phyloP scores from a whole-genome alignment of 1,140 invertebrate genomes.

The Scaptomyza montana region DNA sequence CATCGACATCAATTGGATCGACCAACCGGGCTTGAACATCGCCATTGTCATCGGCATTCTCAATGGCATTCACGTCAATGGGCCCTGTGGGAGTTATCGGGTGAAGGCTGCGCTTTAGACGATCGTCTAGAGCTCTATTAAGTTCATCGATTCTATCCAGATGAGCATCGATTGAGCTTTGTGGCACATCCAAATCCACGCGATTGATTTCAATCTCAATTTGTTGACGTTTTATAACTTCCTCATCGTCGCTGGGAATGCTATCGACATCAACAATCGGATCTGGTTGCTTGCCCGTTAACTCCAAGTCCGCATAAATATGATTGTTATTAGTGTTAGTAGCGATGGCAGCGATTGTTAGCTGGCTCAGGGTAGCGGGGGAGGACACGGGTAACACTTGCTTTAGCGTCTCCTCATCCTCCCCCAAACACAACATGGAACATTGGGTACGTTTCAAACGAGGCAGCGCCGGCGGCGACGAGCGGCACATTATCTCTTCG shows the following conservation, averaged over 20 bases:
- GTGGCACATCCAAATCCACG: constrained; percentile 28
- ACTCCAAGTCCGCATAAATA: constrained; percentile 78
- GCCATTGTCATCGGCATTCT: constrained; percentile 47
- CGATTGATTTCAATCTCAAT: constrained; percentile 73
- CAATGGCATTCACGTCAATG: constrained; percentile 70
- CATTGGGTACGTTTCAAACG: constrained; percentile 68
- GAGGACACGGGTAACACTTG: constrained; percentile 15
- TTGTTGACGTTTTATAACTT: constrained; percentile 23
- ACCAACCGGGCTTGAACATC: constrained; percentile 28
- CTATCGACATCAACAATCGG: constrained; percentile 14
- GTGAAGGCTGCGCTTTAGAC: constrained; percentile 64
- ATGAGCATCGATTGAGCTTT: constrained; percentile 77
- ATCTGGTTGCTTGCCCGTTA: constrained; percentile 28
- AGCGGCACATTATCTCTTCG: constrained; percentile 56
- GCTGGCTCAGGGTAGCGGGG: constrained; percentile 38
- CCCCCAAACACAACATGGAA: constrained; percentile 77
- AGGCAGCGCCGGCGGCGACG: constrained; percentile 52
- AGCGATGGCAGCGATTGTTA: constrained; percentile 56
- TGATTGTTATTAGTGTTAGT: constrained; percentile 80
- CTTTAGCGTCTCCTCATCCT: constrained; percentile 49
- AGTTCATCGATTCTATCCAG: constrained; percentile 78
- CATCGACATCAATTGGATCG: constrained; percentile 33
- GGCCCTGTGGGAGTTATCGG: neutral
- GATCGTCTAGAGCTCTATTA: constrained; percentile 75
- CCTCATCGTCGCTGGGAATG: constrained; percentile 39